phyloP scores from a whole-genome alignment of 2,113 vertebrate species.

The Eurystomus gularis region DNA sequence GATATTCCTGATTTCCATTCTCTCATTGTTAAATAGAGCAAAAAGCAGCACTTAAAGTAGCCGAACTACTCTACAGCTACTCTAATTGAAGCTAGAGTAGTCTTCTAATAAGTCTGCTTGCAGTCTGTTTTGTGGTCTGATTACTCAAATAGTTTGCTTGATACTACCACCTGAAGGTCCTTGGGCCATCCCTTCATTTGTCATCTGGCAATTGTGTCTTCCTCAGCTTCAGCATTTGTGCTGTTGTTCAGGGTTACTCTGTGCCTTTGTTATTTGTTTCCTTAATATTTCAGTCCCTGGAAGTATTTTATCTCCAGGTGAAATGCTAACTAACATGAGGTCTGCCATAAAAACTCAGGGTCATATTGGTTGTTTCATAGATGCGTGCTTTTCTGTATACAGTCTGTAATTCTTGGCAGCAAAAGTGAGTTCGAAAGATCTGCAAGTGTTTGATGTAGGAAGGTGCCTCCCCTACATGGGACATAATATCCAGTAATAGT shows the following conservation, averaged over 20 bases:
- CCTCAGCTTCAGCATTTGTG: accelerated
- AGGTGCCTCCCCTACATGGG: neutral
- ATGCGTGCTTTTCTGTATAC: neutral
- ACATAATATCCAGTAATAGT: neutral
- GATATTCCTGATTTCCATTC: neutral
- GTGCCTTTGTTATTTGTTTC: neutral
- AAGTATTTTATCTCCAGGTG: neutral
- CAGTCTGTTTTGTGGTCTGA: neutral
- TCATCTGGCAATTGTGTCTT: neutral
- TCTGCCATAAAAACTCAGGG: neutral
- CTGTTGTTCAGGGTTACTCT: neutral
- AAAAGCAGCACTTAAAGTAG: neutral
- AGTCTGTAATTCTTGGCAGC: neutral
- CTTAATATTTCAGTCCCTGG: neutral
- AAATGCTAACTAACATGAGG: neutral
- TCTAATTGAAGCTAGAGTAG: neutral
- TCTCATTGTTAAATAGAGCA: neutral
- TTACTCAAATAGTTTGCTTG: neutral
- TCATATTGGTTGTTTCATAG: neutral
- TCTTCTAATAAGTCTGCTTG: neutral
- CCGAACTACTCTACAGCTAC: neutral
- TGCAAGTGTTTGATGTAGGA: neutral
- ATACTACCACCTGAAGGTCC: neutral
- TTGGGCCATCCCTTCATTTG: neutral
- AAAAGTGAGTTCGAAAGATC: neutral